A percentile compares a stretch with the other conserved stretches of the same genome.
phyloP scores from a whole-genome alignment of 1,140 invertebrate species.

The Apis cerana region DNA sequence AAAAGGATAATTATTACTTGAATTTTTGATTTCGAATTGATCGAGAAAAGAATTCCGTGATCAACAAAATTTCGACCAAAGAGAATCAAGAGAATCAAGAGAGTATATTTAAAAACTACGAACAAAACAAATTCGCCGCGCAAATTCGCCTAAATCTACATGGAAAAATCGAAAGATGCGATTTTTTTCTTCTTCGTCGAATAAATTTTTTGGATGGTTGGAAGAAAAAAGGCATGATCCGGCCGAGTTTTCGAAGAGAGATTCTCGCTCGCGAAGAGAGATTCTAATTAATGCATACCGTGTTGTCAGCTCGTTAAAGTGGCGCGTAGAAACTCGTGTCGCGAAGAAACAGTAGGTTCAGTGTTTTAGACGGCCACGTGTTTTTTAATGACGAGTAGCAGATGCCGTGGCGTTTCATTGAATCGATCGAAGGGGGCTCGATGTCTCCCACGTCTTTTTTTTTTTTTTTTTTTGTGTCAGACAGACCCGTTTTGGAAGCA shows the following conservation, averaged over 20 bases:
- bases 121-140: too few species aligned
- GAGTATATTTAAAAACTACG: too few species aligned
- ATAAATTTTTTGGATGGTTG: too few species aligned
- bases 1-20: not conserved
- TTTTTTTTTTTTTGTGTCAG: not conserved
- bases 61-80: too few species aligned
- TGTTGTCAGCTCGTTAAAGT: constrained; percentile 64
- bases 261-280: not conserved
- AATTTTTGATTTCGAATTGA: too few species aligned
- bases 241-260: not conserved
- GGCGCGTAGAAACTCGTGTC: constrained; percentile 57
- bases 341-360: constrained; percentile 66
- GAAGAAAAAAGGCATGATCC: too few species aligned
- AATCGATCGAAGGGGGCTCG: constrained; percentile 51
- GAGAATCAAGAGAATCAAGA: too few species aligned
- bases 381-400: constrained; percentile 71
- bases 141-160: too few species aligned
- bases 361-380: constrained; percentile 72
- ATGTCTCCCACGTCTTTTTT: constrained; percentile 21
- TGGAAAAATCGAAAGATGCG: too few species aligned
- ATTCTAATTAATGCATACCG: constrained; percentile 62
- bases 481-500: constrained; percentile 6
- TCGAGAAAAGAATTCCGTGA: too few species aligned
- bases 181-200: too few species aligned
- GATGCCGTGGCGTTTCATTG: constrained; percentile 56